A percentile compares a stretch with the other conserved stretches of the same genome.
Evolutionary conservation across 2,113 vertebrate species (phyloP).

Genomic region (Dryoscopus gambensis): DNA sequence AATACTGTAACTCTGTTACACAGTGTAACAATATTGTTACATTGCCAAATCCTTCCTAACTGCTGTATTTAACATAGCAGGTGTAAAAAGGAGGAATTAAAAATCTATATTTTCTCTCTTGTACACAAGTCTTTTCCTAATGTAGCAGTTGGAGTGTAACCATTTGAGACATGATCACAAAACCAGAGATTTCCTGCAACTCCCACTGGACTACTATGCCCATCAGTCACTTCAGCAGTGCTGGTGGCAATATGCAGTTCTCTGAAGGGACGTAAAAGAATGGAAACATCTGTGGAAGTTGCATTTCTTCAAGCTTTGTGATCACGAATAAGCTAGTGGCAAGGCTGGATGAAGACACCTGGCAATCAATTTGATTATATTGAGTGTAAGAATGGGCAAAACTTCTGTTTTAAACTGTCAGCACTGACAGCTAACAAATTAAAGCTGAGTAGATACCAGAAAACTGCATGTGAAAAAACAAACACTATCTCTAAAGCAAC

Average conservation of each 20-base stretch:
- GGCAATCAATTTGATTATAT: not conserved
- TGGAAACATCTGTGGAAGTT: not conserved
- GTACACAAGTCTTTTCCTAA: not conserved
- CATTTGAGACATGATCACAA: not conserved
- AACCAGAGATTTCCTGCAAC: not conserved
- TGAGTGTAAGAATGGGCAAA: not conserved
- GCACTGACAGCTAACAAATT: not conserved
- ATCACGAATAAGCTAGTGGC: not conserved
- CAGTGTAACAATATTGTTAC: not conserved
- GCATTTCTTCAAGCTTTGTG: not conserved
- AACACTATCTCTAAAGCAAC: not conserved
- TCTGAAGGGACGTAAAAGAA: not conserved
- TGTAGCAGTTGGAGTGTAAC: not conserved
- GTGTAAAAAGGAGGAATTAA: not conserved
- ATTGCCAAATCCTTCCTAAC: not conserved
- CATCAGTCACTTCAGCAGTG: not conserved
- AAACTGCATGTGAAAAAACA: not conserved
- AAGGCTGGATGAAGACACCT: not conserved
- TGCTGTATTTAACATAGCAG: not conserved
- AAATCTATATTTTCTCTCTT: not conserved
- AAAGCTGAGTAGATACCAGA: not conserved
- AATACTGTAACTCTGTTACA: not conserved
- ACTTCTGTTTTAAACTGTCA: not conserved
- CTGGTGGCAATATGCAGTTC: not conserved
- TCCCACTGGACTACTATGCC: not conserved